These are phyloP conservation scores for Hippocampus mohnikei DNA, from an alignment of 2,113 vertebrate species.

Conservation along the genomic window DNA sequence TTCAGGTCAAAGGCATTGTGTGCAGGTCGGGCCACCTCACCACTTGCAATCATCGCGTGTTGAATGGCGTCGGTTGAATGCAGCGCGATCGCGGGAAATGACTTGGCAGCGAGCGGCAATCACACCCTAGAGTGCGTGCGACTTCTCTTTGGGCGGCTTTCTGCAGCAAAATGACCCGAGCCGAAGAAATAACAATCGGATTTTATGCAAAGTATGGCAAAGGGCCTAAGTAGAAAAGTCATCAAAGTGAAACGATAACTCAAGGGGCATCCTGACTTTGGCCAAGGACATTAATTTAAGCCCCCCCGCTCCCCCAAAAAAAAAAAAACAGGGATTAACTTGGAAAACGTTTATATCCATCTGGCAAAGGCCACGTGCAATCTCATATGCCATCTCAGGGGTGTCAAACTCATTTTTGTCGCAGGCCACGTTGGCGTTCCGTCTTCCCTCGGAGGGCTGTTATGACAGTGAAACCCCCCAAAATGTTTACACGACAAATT, in stretches of 20 bases:
- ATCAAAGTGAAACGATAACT: background rate
- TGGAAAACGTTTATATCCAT: background rate
- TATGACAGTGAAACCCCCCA: no score
- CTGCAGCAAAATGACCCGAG: conserved; percentile 3
- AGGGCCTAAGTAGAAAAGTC: background rate
- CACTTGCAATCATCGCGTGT: background rate
- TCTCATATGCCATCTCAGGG: background rate
- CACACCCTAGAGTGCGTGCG: background rate
- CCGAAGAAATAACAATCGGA: background rate
- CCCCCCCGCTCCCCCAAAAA: background rate
- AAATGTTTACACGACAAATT: no score
- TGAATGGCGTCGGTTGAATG: background rate
- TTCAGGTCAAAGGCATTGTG: background rate
- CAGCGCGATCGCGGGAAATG: background rate
- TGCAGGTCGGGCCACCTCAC: background rate
- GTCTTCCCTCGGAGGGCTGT: no score
- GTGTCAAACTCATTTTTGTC: no score
- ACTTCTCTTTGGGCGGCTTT: background rate
- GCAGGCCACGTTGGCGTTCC: no score
- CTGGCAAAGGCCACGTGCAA: no score
- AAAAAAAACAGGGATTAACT: background rate
- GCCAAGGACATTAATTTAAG: background rate
- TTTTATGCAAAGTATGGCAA: background rate
- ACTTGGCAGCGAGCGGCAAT: conserved; percentile 1
- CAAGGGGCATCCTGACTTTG: background rate